Conservation (phyloP, 64 coral and sea anemone species). For the Cladopsammia gracilis region DNA sequence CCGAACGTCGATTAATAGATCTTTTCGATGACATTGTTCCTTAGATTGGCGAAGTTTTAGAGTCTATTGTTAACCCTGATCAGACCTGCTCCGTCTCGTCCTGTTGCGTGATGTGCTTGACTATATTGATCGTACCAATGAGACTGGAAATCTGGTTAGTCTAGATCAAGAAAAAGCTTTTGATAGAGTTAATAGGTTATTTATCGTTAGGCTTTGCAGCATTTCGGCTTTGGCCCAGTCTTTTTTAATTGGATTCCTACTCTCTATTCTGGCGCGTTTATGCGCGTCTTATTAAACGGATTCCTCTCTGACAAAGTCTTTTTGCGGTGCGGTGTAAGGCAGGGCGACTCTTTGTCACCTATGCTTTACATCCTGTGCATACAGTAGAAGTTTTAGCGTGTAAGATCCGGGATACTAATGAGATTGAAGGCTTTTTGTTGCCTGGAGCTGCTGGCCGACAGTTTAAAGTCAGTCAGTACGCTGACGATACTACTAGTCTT, state of each 20-base stretch:
- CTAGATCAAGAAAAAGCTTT: conserved; percentile 51
- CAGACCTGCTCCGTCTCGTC: not conserved
- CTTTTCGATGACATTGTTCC: not conserved
- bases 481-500: not conserved
- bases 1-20: conserved; percentile 37
- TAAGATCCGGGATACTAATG: not conserved
- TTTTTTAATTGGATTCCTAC: conserved; percentile 8
- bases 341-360: not conserved
- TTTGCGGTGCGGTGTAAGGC: not conserved
- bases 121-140: not conserved
- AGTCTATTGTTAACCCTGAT: not conserved
- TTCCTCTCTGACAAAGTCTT: not conserved
- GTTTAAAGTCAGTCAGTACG: not conserved
- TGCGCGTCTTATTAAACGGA: not conserved
- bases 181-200: not conserved
- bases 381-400: not conserved
- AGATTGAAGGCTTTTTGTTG: not conserved
- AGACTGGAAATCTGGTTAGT: not conserved
- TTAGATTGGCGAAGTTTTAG: not conserved
- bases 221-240: not conserved
- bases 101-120: not conserved
- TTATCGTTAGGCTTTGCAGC: not conserved
- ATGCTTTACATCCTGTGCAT: not conserved
- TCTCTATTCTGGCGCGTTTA: not conserved
- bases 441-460: not conserved